Evolutionary conservation across 2,888 invertebrate species (phyloP).

Genomic region (Hirtodrosophila trivittata): DNA sequence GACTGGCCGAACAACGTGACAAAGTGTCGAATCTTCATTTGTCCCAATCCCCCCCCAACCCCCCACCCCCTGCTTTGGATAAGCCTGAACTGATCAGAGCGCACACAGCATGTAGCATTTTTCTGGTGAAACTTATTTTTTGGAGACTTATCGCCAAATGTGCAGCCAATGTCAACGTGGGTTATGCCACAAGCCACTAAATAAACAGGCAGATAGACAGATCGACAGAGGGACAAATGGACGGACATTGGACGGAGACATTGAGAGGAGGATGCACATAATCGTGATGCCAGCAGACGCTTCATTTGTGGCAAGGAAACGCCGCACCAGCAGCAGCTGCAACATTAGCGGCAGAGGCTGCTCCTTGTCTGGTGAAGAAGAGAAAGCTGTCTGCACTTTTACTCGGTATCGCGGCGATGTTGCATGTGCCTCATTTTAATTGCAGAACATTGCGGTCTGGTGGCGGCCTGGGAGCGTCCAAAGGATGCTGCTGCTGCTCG

Average conservation of each 20-base stretch:
- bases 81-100: background rate
- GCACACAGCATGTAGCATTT: conserved; percentile 56
- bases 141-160: conserved; percentile 53
- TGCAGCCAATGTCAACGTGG: conserved; percentile 73
- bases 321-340: conserved; percentile 22
- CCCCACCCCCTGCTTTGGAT: background rate
- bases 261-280: conserved; percentile 60
- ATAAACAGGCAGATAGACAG: conserved; percentile 22
- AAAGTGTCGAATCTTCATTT: conserved; percentile 67
- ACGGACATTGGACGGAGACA: conserved; percentile 20
- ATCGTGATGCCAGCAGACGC: conserved; percentile 35
- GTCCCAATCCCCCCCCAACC: background rate
- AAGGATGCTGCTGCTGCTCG: conserved; percentile 21
- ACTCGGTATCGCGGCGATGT: conserved; percentile 47
- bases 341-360: conserved; percentile 22
- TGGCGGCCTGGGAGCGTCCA: conserved; percentile 21
- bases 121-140: conserved; percentile 69
- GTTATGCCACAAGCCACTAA: conserved; percentile 67
- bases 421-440: conserved; percentile 69
- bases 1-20: conserved; percentile 73
- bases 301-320: conserved; percentile 43
- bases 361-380: conserved; percentile 64
- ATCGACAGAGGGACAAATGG: conserved; percentile 13
- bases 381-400: conserved; percentile 74
- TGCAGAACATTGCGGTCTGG: conserved; percentile 65